phyloP scores from a whole-genome alignment of 2,888 invertebrate species.

The Bellardia bayeri region DNA sequence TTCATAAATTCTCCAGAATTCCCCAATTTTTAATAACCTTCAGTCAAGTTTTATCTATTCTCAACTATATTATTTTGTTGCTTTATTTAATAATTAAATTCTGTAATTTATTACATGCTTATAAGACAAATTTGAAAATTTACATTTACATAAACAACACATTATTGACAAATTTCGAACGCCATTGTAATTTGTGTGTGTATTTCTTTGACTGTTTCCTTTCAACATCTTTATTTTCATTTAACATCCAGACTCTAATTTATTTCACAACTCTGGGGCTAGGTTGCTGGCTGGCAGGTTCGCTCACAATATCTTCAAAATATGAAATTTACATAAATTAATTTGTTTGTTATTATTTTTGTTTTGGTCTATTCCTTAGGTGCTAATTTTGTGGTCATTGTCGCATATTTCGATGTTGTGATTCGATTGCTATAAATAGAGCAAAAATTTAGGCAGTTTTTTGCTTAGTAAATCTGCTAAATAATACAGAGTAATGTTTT shows the following conservation, averaged over 20 bases:
- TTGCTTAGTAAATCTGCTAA: too few species aligned
- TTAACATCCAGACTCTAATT: slow-evolving; percentile 50
- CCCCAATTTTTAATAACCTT: too few species aligned
- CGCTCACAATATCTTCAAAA: not conserved
- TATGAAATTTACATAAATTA: slow-evolving; percentile 11
- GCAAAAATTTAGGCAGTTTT: not conserved
- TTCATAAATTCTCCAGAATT: too few species aligned
- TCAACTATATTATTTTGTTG: too few species aligned
- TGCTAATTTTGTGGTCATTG: not conserved
- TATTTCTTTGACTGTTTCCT: too few species aligned
- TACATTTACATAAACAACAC: not conserved
- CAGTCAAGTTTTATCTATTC: too few species aligned
- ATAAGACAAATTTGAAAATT: too few species aligned
- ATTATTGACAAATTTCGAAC: slow-evolving; percentile 14
- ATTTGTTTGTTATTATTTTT: not conserved
- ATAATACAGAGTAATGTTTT: too few species aligned
- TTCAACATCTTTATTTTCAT: slow-evolving; percentile 39
- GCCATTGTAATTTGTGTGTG: slow-evolving; percentile 18
- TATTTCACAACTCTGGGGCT: slow-evolving; percentile 18
- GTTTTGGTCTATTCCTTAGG: not conserved
- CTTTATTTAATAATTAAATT: too few species aligned
- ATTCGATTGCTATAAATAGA: too few species aligned
- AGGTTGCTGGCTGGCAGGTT: not conserved
- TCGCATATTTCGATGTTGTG: not conserved
- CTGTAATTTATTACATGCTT: too few species aligned